Evolutionary conservation across 2,113 vertebrate species (phyloP), one percentile per base, ranked within the genome.

Genomic region (Hylia prasina): DNA sequence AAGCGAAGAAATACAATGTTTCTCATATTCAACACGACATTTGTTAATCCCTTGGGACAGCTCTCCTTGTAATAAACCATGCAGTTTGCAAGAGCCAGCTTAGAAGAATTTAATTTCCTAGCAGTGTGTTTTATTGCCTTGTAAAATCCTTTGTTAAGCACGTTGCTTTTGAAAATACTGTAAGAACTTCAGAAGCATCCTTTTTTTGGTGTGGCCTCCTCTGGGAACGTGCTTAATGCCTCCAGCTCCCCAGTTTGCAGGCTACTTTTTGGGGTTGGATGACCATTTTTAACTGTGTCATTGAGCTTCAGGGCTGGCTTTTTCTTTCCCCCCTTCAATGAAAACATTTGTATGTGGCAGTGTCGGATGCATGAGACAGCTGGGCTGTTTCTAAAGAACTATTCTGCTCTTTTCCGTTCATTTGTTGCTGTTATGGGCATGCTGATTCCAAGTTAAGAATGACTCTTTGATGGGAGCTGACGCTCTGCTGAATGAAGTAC

Each of bases 381-480:
- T 97, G 96, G 85, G 79, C 90, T 83, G 13, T 61, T 94, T 97
- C 92, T 97, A 95, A 97, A 96, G 96, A 88, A 75, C 82, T 77
- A 71, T 95, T 97, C 94, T 96, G 76, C 96, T 84, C 94, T 75
- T 96, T 96, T 96, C 94, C 96, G 93, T 96, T 96, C 92, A 83
- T 88, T 95, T 96, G 90, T 90, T 73, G 86, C 92, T 90, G 70
- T 81, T 91, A 63, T 11, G 71, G 94, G 92, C 88, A 80, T 68
- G 79, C 92, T 68, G 94, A 78, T 93, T 75, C 90, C 54, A 8
- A 80, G n/a, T 63, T 94, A 94, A 97, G 96, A 96, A 96, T 96
- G 86, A 89, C 77, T 92, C 94, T 97, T 97, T 97, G 95, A 97
- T 83, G 85, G 90, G 47, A 96, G 51, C 24, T 88, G 90, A 56